phyloP scores from a whole-genome alignment of 1,140 invertebrate genomes.

The Sogatella furcifera region DNA sequence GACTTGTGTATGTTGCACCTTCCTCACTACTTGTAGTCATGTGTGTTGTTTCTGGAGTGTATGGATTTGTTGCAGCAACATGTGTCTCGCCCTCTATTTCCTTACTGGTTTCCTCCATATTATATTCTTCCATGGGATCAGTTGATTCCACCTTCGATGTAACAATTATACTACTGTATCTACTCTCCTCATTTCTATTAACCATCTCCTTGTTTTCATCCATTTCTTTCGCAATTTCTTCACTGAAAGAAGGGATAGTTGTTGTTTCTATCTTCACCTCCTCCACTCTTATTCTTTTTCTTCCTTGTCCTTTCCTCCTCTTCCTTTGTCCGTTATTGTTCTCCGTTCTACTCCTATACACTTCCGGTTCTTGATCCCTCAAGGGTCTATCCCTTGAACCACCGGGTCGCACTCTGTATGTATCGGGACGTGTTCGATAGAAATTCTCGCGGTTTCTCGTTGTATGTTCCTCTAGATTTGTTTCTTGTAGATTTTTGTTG shows the following conservation, averaged over 20 bases:
- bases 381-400: neutral
- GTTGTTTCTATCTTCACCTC: neutral
- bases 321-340: conserved; percentile 14
- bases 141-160: neutral
- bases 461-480: too few species aligned
- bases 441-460: too few species aligned
- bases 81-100: too few species aligned
- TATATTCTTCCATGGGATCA: neutral
- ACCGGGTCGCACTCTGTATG: too few species aligned
- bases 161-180: too few species aligned
- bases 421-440: too few species aligned
- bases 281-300: conserved; percentile 12
- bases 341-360: neutral
- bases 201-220: too few species aligned
- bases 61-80: neutral
- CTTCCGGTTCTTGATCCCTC: neutral
- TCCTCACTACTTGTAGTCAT: neutral
- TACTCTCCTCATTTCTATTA: too few species aligned
- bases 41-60: neutral
- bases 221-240: too few species aligned
- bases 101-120: too few species aligned
- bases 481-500: too few species aligned
- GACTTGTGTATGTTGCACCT: too few species aligned
- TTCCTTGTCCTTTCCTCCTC: conserved; percentile 18
- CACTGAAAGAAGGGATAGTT: neutral